Evolutionary conservation across 35 echinoderm and acorn worm genomes (phyloP), one percentile per base, ranked within the genome.

Genomic region (Apostichopus californicus): DNA sequence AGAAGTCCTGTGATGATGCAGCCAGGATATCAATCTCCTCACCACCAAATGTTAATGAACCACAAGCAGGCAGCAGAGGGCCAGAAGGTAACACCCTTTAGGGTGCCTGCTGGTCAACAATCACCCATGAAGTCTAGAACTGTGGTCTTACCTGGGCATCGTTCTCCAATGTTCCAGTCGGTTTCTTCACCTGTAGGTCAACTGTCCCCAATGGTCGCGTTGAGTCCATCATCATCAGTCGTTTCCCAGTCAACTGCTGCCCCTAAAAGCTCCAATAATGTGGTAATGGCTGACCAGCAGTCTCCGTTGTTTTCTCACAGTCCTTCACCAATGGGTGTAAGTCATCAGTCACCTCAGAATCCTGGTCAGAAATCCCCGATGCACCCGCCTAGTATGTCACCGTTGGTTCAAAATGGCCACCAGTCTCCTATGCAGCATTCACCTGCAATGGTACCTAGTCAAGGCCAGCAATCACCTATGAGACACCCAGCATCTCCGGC

Each of bases 401-500:
- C 96, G 52, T 91, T 94, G 90, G 88, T 94, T 14, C 78, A 70
- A 60, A 90, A 90, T 86, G 91, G 93, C 59, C 83, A 89, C 6
- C 90, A 92, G 56, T 94, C 95, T 81, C 93, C 93, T 18, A 91
- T 98, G 92, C 79, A 82, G 66, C 88, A 91, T 65, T 75, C 86
- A 52, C 95, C 92, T 57, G 92, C 90, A 83, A 80, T 92, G 34
- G 92, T 93, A 92, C 52, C 90, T 5, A 92, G 57, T 46, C 92
- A 77, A 54, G 94, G 96, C 52, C 87, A 93, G 7, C 90, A 88
- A 56, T 95, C 96, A 46, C 96, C 96, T 18, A 81, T 98, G 94
- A 87, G 91, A 54, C 90, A 78, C 25, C 90, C 90, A 11, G 90
- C 92, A 79, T 91, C 89, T 60, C 83, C 94, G 94, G 78, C 90